Base-by-base conservation (phyloP, 2,888 invertebrate genomes). In the Globia sparganii region DNA sequence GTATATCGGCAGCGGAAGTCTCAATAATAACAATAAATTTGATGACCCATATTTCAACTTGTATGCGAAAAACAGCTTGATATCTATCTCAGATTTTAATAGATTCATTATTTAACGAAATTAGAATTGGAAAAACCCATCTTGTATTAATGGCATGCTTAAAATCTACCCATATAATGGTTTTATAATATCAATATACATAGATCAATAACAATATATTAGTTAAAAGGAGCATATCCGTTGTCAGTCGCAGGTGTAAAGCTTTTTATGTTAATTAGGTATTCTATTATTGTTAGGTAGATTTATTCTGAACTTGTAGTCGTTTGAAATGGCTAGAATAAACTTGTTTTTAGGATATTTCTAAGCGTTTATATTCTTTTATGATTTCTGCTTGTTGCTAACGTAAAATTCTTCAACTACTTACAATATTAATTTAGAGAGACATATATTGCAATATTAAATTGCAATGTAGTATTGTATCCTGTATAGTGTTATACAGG, bases 1-100 rank as follows among this genome's bases (percentile, higher is more conserved):
- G 0, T 61, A 62, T 49, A 73, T 66, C 15, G 70, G 18, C 59
- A 86, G 66, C 84, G 81, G 87, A 86, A 86, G 77, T 84, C 66
- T 64, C 49, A 79, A 77, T 72, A 79, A 78, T 86, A 83, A 79
- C 72, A 78, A 80, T 83, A 85, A 77, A 81, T 73, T 80, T 78
- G 78, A 87, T 74, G 71, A 65, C 58, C 64, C 77, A 34, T 74
- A 58, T 78, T 53, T 67, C 56, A 46, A 77, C 37, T 74, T 77
- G 31, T 78, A 74, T 75, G 81, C 81, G 56, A 79, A 83, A 87
- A 84, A 21, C 77, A 71, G n/a, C 56, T 77, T 58, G 66, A 76
- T 75, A 53, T 40, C 25, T 66, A 70, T 76, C 43, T 77, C 46
- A 70, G 62, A 75, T 67, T 78, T 67, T 72, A 81, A 78, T 81